These are phyloP conservation scores for Oncorhynchus kisutch DNA, from an alignment of 2,113 vertebrate species.

Conservation along the genomic window DNA sequence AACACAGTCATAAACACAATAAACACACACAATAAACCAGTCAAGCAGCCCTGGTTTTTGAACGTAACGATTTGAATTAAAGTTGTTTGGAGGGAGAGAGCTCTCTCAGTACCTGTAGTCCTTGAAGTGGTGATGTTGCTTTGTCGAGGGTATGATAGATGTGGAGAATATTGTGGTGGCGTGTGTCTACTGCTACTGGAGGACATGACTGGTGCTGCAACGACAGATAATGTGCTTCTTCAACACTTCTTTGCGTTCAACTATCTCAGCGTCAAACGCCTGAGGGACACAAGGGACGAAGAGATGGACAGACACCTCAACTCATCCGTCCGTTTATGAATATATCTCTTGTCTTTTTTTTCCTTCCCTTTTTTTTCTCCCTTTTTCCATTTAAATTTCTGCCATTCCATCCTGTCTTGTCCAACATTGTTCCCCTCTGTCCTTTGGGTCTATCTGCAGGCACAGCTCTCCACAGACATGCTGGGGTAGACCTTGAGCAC, in stretches of 20 bases:
- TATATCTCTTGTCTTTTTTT: conserved; percentile 21
- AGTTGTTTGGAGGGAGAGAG: background rate
- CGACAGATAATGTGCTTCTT: conserved; percentile 51
- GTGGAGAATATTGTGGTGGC: too few relatives aligned
- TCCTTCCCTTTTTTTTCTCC: background rate
- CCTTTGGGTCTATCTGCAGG: conserved; percentile 78
- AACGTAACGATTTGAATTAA: background rate
- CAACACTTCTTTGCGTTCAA: background rate
- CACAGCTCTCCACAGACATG: conserved; percentile 92
- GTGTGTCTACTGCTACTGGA: background rate
- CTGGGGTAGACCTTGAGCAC: conserved; percentile 94
- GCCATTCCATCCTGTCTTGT: conserved; percentile 5
- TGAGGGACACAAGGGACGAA: conserved; percentile 20
- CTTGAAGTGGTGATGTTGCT: conserved; percentile 25
- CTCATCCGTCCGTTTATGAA: conserved; percentile 28
- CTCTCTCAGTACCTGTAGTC: background rate
- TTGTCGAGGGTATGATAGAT: conserved; percentile 20
- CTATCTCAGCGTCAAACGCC: conserved; percentile 7
- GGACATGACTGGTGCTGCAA: conserved; percentile 6
- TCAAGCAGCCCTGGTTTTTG: conserved; percentile 35
- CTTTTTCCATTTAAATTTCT: conserved; percentile 13
- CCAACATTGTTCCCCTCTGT: background rate
- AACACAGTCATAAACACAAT: too few relatives aligned
- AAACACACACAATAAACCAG: too few relatives aligned
- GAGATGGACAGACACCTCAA: conserved; percentile 21